phyloP scores from a whole-genome alignment of 2,888 invertebrate species.

The Rotaria socialis region DNA sequence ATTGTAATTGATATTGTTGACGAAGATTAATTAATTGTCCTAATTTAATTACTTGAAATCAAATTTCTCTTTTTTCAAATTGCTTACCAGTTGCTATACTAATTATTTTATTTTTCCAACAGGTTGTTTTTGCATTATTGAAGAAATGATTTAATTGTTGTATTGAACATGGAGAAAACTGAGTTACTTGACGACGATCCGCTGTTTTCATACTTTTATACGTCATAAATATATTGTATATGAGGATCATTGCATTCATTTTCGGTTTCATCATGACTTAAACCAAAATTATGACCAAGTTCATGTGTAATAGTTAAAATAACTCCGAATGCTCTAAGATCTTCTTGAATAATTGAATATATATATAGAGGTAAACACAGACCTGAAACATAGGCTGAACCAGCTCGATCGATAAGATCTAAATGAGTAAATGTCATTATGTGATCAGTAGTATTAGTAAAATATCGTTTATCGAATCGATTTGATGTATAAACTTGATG shows the following conservation, averaged over 20 bases:
- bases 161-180: conserved; percentile 1
- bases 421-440: neutral
- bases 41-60: neutral
- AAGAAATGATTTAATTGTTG: neutral
- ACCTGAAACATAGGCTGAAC: neutral
- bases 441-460: neutral
- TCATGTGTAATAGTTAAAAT: neutral
- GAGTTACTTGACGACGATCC: neutral
- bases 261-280: neutral
- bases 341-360: conserved; percentile 27
- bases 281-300: neutral
- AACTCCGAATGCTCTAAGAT: neutral
- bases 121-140: neutral
- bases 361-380: neutral
- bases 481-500: neutral
- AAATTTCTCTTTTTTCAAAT: neutral
- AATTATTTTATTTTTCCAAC: neutral
- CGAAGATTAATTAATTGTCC: neutral
- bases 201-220: neutral
- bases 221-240: neutral
- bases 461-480: neutral
- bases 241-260: neutral
- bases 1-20: neutral
- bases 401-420: neutral
- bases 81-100: neutral